Base-by-base conservation (phyloP, 2,888 invertebrate genomes). In the Macrosiphum euphorbiae region DNA sequence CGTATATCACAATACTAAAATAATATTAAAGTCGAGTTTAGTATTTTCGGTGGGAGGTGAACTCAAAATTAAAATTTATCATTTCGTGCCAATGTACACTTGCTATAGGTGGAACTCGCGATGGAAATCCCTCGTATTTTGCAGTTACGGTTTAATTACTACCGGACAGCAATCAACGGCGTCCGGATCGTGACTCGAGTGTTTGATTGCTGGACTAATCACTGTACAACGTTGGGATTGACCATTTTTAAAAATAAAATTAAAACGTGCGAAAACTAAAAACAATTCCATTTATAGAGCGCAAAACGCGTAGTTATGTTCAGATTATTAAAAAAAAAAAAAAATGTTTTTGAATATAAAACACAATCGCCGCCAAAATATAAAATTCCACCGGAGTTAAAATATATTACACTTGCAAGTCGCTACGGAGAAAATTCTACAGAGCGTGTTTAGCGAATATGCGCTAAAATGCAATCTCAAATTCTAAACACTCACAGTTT, bases 101-200 rank as follows among this genome's bases (percentile, higher is more conserved):
- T 28, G 50, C 24, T 52, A 11, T 26, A 44, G 44, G 44, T 16
- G 11, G 28, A 16, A 58, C 24, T 28, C 28, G 8, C 58, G 26
- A 20, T 89, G 44, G 58, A 58, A 91, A 44, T 85, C 55, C 55
- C n/a, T 85, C 44, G 91, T 55, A 55, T 90, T 90, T 90, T 26
- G 52, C 91, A 85, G 55, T 55, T 58, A 58, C 58, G 10, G 41
- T 67, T 61, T 88, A 88, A 92, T 87, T 87, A 35, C 87, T 78
- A 35, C 47, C 61, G 58, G 35, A 50, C 58, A 50, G 67, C 50
- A 67, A 92, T 92, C 92, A 92, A 50, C 92, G 50, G 41, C 11
- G 85, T 11, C 20, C 13, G 88, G 88, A 87, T 88, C 92, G 92
- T 92, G 92, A 88, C 88, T 2, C 87, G 86, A 87, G 61, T 87